These are phyloP conservation scores for Ellobius talpinus DNA, from an alignment of 2,113 vertebrate species.

Conservation along the genomic window DNA sequence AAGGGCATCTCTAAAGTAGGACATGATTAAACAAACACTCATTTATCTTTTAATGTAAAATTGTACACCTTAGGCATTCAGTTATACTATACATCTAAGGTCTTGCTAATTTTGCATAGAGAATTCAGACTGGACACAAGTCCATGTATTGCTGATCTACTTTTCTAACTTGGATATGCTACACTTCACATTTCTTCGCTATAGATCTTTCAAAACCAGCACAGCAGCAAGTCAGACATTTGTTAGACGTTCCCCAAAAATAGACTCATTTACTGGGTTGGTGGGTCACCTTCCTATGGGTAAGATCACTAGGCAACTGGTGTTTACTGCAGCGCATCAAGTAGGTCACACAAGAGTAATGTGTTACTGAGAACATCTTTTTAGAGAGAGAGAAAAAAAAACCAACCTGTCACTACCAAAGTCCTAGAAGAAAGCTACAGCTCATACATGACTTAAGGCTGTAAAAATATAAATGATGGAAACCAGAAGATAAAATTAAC, in stretches of 20 bases:
- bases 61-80: background rate
- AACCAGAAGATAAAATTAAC: background rate
- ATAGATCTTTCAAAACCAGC: conserved; percentile 23
- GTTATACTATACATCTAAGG: background rate
- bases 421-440: background rate
- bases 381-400: background rate
- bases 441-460: background rate
- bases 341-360: background rate
- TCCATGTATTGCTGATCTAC: conserved; percentile 9
- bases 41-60: background rate
- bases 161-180: conserved; percentile 39
- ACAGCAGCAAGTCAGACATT: background rate
- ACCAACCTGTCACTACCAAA: background rate
- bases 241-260: background rate
- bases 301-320: conserved; percentile 2
- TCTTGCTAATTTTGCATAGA: background rate
- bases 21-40: background rate
- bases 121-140: background rate
- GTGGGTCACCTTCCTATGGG: background rate
- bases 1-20: conserved; percentile 24
- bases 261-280: background rate
- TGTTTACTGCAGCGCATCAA: background rate
- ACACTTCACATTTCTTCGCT: conserved; percentile 45
- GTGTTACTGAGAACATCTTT: background rate
- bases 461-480: background rate